Evolutionary conservation across 2,888 invertebrate species (phyloP), one percentile per base, ranked within the genome.

Genomic region (Embidobia sp.): DNA sequence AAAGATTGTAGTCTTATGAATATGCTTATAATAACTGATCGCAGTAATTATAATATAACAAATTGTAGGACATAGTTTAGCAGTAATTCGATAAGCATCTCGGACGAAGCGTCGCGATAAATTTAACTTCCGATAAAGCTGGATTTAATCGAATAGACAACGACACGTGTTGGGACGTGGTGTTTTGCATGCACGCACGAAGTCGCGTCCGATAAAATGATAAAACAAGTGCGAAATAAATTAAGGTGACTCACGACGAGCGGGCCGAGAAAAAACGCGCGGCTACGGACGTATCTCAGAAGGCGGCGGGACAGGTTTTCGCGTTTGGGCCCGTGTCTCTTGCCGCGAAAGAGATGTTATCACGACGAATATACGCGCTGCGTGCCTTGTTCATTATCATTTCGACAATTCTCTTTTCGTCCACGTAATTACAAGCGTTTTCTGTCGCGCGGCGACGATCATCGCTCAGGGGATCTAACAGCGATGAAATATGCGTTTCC

Each of bases 141-240:
- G 35, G 51, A 74, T 61, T 61, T 59, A 61, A 55, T 55, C 48
- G 61, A 19, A 26, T 11, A 18, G 67, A 53, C 63, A 44, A 44
- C 59, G 35, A 76, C 69, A 70, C 51, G 57, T 64, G 69, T 63
- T 42, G 29, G 35, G 15, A 42, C 42, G 33, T 26, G 18, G 31
- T 69, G 57, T 57, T 69, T 64, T 42, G 51, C 59, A 49, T 70
- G 55, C 49, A 66, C 31, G 61, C 46, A 48, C 55, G 27, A 42
- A 77, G 57, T 49, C 33, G 70, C 31, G 42, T 61, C 53, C 70
- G 76, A 76, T 76, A 76, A 70, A 70, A 76, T 70, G 70, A 76
- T 70, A 76, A 66, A 70, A 61, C 70, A 70, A 77, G 70, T 77
- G 70, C 70, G 76, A 77, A 77, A 77, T 77, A 77, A 77, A 77